Percentiles rank a stretch among this genome's conserved stretches.
phyloP scores from a whole-genome alignment of 2,888 invertebrate genomes.

The Spilarctia lutea region DNA sequence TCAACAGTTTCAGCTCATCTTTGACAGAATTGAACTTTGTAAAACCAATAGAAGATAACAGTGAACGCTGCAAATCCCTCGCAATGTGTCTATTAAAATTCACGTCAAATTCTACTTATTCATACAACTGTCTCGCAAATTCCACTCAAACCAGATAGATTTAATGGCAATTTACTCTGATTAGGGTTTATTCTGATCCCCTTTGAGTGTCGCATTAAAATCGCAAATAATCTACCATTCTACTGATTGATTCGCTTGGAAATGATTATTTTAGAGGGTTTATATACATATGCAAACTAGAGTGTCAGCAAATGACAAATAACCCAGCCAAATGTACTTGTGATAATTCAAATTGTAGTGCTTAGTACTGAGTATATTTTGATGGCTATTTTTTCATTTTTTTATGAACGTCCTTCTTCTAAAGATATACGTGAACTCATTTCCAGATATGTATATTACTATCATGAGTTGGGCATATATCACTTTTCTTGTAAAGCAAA shows the following conservation, averaged over 20 bases:
- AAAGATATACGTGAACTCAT: background rate
- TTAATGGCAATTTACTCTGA: slow-evolving; percentile 13
- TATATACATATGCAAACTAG: background rate
- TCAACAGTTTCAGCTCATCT: background rate
- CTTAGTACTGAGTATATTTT: background rate
- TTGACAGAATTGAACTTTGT: background rate
- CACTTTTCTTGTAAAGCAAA: too few relatives aligned
- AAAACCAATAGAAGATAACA: background rate
- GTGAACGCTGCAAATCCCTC: background rate
- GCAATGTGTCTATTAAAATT: background rate
- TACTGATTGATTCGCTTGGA: slow-evolving; percentile 5
- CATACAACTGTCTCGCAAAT: background rate
- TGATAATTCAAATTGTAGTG: background rate
- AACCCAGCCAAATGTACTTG: background rate
- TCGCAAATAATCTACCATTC: slow-evolving; percentile 9
- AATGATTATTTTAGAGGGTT: background rate
- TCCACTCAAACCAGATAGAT: slow-evolving; percentile 3
- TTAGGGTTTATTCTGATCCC: slow-evolving; percentile 13
- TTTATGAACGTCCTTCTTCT: background rate
- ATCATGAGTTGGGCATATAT: too few relatives aligned
- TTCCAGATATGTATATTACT: background rate
- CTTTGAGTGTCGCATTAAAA: slow-evolving; percentile 17
- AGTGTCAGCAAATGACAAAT: background rate
- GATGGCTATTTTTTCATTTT: background rate
- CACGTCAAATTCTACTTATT: background rate